Conservation (phyloP, 2,888 invertebrate genomes). For the Drosophila affinis region DNA sequence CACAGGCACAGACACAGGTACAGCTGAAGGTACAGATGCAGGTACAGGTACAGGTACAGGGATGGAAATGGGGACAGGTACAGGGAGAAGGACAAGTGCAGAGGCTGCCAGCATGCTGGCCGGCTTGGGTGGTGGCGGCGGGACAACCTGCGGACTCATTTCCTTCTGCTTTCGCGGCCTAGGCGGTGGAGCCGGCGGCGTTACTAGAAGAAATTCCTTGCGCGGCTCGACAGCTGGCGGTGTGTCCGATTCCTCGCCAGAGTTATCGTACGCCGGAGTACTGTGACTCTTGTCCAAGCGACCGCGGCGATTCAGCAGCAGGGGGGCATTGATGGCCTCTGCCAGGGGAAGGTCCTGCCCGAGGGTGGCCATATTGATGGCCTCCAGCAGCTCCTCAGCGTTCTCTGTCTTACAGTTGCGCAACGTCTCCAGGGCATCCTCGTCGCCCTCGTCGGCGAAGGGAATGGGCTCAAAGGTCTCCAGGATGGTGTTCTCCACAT, state of each 20-base stretch:
- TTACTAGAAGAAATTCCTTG: slow-evolving; percentile 82
- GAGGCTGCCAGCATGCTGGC: slow-evolving; percentile 64
- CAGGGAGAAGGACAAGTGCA: slow-evolving; percentile 13
- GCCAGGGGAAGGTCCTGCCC: slow-evolving; percentile 60
- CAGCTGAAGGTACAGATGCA: slow-evolving; percentile 19
- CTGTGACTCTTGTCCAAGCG: slow-evolving; percentile 91
- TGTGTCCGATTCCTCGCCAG: slow-evolving; percentile 84
- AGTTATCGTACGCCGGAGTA: slow-evolving; percentile 90
- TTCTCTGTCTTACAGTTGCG: slow-evolving; percentile 59
- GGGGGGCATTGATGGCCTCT: slow-evolving; percentile 79
- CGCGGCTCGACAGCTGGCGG: slow-evolving; percentile 84
- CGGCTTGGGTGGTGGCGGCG: slow-evolving; percentile 84
- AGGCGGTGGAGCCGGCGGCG: slow-evolving; percentile 84
- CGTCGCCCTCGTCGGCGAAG: slow-evolving; percentile 83
- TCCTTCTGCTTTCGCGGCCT: slow-evolving; percentile 81
- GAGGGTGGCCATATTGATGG: slow-evolving; percentile 54
- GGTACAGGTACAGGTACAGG: slow-evolving; percentile 13
- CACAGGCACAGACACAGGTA: slow-evolving; percentile 9
- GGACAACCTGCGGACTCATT: slow-evolving; percentile 82
- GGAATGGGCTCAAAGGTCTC: slow-evolving; percentile 84
- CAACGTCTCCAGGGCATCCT: slow-evolving; percentile 70
- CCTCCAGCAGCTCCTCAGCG: slow-evolving; percentile 58
- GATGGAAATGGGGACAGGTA: slow-evolving; percentile 14
- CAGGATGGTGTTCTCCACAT: slow-evolving; percentile 83
- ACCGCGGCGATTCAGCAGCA: slow-evolving; percentile 83